Base-by-base conservation (phyloP, 2,113 vertebrate genomes). In the Oryzias celebensis region DNA sequence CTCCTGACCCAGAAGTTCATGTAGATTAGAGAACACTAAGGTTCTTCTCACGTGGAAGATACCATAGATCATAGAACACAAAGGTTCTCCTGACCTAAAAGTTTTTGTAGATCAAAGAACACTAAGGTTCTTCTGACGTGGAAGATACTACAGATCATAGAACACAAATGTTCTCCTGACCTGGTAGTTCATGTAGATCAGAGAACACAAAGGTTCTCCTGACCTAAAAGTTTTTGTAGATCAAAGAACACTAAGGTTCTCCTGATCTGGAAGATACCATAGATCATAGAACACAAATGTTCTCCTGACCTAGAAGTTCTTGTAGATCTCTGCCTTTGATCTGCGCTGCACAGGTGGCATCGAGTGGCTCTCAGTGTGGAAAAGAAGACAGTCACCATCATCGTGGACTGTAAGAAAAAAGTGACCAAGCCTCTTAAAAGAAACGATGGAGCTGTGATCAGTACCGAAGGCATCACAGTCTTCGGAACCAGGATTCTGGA, bases 401-500 rank as follows among this genome's bases (percentile, higher is more conserved):
- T 98, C 70, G 92, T 98, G 71, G 97, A 99, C 82, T 99, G 97
- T 90, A 98, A 96, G 78, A 96, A 96, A 90, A 98, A 96, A 87
- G 64, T 93, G 55, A 94, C 93, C 63, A 95, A 92, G 78, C 89
- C 94, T 4, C 94, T 99, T 0, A 86, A 68, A 43, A 93, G 97
- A 86, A 94, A 94, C 65, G 91, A 95, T 77, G 91, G 75, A 68
- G 78, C 95, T 0, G 51, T 94, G 49, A 91, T 99, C 74, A 94
- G 95, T 86, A 97, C 94, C 57, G 93, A 95, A 15, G 97, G 97
- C 78, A 97, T 99, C 62, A 92, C 93, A 4, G 94, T 99, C 53
- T 99, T 99, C 73, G 97, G 97, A 69, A 97, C 97, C 68, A 94
- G 97, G 65, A 98, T 99, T 87, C 88, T 98, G 74, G 97, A 99